Percentiles rank a stretch among this genome's conserved stretches.
Conservation (phyloP, 2,113 vertebrate genomes). For the human region GRCh38 chrX:132027501-132028000, state of each 20-base stretch:
- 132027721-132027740: conserved; percentile 29
- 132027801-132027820: neutral
- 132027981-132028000: no score
- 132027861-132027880: no score
- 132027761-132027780: neutral
- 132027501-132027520: neutral
- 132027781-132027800: neutral
- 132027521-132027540: neutral
- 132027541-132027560: neutral
- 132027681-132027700: neutral
- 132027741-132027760: neutral
- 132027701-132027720: conserved; percentile 17
- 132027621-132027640: neutral
- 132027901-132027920: no score
- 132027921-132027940: no score
- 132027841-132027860: neutral
- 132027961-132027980: no score
- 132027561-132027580: neutral
- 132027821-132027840: neutral
- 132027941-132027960: no score
- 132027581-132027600: neutral
- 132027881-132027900: no score
- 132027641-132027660: neutral
- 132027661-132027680: neutral
- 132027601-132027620: neutral